Evolutionary conservation across 2,888 invertebrate genomes (phyloP), one percentile per base, ranked within the genome.

Genomic region (Microplitis manilae): DNA sequence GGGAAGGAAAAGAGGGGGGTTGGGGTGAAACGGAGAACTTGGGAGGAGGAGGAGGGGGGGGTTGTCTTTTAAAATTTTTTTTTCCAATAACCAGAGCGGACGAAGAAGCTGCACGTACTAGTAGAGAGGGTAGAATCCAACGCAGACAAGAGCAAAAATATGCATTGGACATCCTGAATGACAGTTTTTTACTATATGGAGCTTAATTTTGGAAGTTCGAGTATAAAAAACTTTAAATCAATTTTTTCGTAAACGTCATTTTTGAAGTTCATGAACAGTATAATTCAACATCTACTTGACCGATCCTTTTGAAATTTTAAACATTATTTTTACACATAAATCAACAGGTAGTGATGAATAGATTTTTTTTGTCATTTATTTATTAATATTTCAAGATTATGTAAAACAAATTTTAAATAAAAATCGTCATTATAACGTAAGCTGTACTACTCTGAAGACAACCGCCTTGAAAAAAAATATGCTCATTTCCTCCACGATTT

Each of bases 241-340:
- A 15, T 68, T 41, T 68, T 41, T 41, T 17, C 8, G 40, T n/a
- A 41, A 68, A 13, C 6, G 20, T 20, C 9, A 41, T 8, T 9
- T 39, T 39, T 6, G 7, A 68, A 68, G 1, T 38, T 39, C 9
- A 41, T 38, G 38, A 15, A 38, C 39, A 59, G 2, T 30, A 15
- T 68, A 5, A 68, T 1, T 68, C 15, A 6, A 68, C 41, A 40
- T n/a, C 39, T 68, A 68, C 9, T 38, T n/a, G 9, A 68, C 68
- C 68, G 68, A 39, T 68, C n/a, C n/a, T 68, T 68, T 41, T 68
- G 68, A 68, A 68, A 68, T 68, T 68, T 68, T 68, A 15, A 6
- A 38, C 39, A 68, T 41, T 68, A 68, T 68, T 68, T 68, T 6
- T 68, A 15, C 40, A 70, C 7, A 50, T 17, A 17, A 70, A 20